Conservation (phyloP, 2,797 vertebrate genomes). For the Melanitta fusca region DNA sequence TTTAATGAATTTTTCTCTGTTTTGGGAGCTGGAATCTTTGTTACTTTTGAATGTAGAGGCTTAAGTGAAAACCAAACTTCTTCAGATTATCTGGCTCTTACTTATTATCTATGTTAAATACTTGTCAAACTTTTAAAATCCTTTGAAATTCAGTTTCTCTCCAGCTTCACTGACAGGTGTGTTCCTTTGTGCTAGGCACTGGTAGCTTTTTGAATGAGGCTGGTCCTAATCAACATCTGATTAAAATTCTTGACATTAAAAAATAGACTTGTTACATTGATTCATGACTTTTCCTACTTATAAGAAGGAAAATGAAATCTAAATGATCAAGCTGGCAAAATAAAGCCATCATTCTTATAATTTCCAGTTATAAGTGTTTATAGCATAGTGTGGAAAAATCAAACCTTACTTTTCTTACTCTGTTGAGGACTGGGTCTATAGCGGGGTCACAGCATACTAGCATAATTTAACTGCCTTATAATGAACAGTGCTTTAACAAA, state of each 20-base stretch:
- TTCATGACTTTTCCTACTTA: neutral
- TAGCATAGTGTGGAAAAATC: neutral
- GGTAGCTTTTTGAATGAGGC: neutral
- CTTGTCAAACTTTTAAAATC: neutral
- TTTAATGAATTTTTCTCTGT: neutral
- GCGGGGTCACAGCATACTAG: neutral
- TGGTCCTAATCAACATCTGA: neutral
- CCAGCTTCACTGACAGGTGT: neutral
- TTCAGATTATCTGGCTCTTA: neutral
- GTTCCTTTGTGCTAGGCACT: neutral
- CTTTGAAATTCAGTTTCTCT: neutral
- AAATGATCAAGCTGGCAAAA: neutral
- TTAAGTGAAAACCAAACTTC: neutral
- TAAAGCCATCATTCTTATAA: neutral
- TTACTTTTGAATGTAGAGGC: neutral
- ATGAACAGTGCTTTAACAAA: neutral
- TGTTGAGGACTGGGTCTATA: neutral
- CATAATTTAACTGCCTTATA: accelerated
- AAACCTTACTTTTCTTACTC: neutral
- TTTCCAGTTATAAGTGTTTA: neutral
- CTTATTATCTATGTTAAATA: neutral
- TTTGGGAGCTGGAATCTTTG: neutral
- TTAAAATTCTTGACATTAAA: neutral
- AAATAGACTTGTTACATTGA: neutral
- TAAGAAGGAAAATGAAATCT: neutral